phyloP scores from a whole-genome alignment of 2,113 vertebrate genomes.

The Lagopus leucura region DNA sequence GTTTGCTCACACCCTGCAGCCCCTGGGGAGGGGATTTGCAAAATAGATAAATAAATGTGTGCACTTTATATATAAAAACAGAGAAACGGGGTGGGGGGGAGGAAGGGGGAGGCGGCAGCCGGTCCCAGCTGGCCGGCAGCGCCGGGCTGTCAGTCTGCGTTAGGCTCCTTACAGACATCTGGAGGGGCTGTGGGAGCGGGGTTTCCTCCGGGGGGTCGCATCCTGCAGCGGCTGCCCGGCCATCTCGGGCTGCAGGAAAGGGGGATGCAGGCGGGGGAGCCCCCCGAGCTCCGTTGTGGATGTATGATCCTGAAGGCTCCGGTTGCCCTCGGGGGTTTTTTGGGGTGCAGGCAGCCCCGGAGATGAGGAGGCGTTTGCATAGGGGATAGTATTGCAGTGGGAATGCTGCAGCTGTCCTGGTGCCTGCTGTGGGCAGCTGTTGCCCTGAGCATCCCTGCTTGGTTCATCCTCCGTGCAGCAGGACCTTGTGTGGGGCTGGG shows the following conservation, averaged over 20 bases:
- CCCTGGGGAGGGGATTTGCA: too few species aligned
- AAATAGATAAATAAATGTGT: too few species aligned
- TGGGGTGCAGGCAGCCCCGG: background rate
- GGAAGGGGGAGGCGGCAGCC: background rate
- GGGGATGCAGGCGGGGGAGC: background rate
- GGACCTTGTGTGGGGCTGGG: background rate
- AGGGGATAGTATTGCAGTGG: background rate
- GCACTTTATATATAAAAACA: too few species aligned
- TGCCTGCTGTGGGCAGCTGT: background rate
- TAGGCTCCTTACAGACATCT: conserved; percentile 58
- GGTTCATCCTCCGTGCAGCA: background rate
- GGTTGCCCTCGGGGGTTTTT: background rate
- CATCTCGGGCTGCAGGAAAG: background rate
- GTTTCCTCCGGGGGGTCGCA: background rate
- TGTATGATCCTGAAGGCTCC: background rate
- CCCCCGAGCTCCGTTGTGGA: too few species aligned
- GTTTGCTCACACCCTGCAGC: too few species aligned
- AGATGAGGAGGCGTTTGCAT: background rate
- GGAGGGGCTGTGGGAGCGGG: conserved; percentile 39
- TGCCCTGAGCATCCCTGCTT: background rate
- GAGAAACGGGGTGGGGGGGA: background rate
- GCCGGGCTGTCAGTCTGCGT: conserved; percentile 42
- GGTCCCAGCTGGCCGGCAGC: conserved; percentile 41
- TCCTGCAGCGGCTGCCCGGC: background rate
- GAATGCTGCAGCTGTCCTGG: background rate